Base-by-base conservation (phyloP, 92 coral and sea anemone species). In the Epizoanthus scotinus region DNA sequence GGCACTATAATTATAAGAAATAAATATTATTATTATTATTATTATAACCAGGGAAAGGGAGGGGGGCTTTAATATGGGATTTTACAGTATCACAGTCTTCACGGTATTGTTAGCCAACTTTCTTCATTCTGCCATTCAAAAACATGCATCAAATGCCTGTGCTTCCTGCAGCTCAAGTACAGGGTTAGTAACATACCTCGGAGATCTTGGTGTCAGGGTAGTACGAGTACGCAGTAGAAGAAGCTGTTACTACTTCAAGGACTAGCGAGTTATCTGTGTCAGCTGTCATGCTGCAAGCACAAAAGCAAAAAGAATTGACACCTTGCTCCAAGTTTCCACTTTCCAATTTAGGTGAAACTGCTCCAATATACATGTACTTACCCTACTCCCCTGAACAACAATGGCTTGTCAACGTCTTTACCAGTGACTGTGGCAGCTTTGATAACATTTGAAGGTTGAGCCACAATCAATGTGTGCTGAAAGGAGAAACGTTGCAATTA, bases 381-480 rank as follows among this genome's bases (percentile, higher is more conserved):
- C 98, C 98, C 99, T 60, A 93, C 99, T 21, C 99, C 99, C 79
- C 90, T 88, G 67, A 93, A 95, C 70, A 95, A 89, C 68, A 91
- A 71, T 28, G 99, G 99, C 58, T 74, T 90, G 14, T 77, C 87
- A 22, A 86, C 74, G 28, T 81, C 71, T 26, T 84, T 85, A 49
- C 98, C 98, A 50, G 94, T 92, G 20, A 95, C 88, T 24, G 93
- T 75, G 71, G 87, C 70, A 29, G 98, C 94, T 66, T 93, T 91
- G 63, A 95, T 90, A 25, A 91, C 87, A 42, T 91, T 90, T 15
- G 96, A 83, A 1, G 99, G 94, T 54, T 94, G 89, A 22, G 99
- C 97, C 8, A 95, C 92, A 71, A 95, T 91, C 77, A 93, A 85
- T 12, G 99, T 95, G 85, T 95, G 99, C 97, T 94, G 80, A n/a